A percentile compares a stretch with the other conserved stretches of the same genome.
phyloP scores from a whole-genome alignment of 2,888 invertebrate species.

The Alloplasta piceator region DNA sequence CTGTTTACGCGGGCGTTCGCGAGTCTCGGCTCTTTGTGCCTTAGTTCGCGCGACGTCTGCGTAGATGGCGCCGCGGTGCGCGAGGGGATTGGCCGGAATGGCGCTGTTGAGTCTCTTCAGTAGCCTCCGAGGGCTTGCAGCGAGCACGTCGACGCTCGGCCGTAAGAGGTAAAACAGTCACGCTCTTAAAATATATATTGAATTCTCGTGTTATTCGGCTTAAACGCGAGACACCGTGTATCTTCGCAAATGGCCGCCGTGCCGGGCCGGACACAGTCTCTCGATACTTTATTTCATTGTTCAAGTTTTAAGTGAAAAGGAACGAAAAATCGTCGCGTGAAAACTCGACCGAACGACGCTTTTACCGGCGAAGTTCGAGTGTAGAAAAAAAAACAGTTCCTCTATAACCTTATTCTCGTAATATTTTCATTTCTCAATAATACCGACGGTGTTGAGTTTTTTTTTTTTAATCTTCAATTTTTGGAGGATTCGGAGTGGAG shows the following conservation, averaged over 20 bases:
- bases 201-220: slow-evolving; percentile 3
- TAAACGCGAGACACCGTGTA: slow-evolving; percentile 14
- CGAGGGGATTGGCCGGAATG: slow-evolving; percentile 66
- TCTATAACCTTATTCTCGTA: no score
- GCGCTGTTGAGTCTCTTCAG: slow-evolving; percentile 61
- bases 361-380: not conserved
- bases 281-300: not conserved
- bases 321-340: not conserved
- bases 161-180: slow-evolving; percentile 58
- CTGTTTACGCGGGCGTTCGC: not conserved
- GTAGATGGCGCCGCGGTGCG: slow-evolving; percentile 67
- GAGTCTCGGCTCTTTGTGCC: slow-evolving; percentile 66
- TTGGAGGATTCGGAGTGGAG: slow-evolving; percentile 23
- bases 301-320: not conserved
- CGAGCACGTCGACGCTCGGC: slow-evolving; percentile 67
- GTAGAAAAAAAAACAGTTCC: no score
- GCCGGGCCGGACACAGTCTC: slow-evolving; percentile 41
- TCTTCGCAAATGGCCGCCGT: slow-evolving; percentile 62
- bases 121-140: slow-evolving; percentile 69
- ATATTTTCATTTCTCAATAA: no score
- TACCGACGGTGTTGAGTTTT: no score
- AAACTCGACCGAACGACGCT: not conserved
- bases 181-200: slow-evolving; percentile 42
- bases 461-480: no score
- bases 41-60: slow-evolving; percentile 49